Evolutionary conservation across 1,140 invertebrate species (phyloP), one percentile per base, ranked within the genome.

Genomic region (Aphaenogaster floridana): DNA sequence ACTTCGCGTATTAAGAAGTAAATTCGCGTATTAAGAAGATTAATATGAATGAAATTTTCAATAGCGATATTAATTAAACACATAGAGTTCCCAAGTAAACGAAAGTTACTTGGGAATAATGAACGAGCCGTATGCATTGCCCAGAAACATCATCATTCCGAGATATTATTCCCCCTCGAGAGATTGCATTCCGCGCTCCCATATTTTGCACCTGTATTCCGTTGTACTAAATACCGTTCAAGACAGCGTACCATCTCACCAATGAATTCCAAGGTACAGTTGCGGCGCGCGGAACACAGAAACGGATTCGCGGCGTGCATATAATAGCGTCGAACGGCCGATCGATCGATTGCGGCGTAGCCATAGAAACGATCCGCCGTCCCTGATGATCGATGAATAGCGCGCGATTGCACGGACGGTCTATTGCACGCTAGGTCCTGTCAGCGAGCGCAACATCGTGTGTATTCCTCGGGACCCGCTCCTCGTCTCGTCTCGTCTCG

Each of bases 311-410:
- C 52, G 50, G 77, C 52, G 42, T 50, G 71, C 57, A 63, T 83
- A 89, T 80, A 86, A 89, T 86, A 87, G 85, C 85, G 77, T 78
- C 71, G 84, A 88, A 86, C 39, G 52, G 72, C 48, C 87, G 81
- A 89, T 89, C 81, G 88, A 90, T 89, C 88, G 89, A 90, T 89
- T 80, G 85, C 71, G 72, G 72, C 69, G 89, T 90, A 90, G 89
- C 88, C 89, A 89, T 90, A 90, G 89, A 87, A 90, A 90, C 85
- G 89, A 90, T 89, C 89, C 89, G 71, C 86, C 71, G 85, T 90
- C 72, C 86, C 80, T 87, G 88, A 87, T 83, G 88, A 89, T 87
- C 89, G 88, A 90, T 86, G 89, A 90, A 84, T 84, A 89, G 88
- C 66, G 85, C 76, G 86, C 88, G 89, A 89, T 87, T 90, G 86